These are phyloP conservation scores for Epizoanthus rinbou DNA, from an alignment of 92 coral and sea anemone genomes.

Conservation along the genomic window DNA sequence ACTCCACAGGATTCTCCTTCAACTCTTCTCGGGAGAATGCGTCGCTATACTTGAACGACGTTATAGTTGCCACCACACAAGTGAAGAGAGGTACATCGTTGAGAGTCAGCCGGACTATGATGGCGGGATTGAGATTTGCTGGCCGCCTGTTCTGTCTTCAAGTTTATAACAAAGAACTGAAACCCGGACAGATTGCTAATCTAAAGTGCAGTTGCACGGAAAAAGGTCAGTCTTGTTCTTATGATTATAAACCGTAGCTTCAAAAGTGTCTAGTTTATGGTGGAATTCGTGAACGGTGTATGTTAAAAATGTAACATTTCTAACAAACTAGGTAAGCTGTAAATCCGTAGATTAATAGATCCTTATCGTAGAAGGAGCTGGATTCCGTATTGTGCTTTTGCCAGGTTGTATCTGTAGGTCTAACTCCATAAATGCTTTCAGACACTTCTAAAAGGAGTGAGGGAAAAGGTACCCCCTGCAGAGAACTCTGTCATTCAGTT, in stretches of 20 bases:
- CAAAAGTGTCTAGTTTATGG: no score
- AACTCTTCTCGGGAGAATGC: slow-evolving; percentile 2
- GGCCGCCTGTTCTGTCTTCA: slow-evolving; percentile 31
- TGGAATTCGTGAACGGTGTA: no score
- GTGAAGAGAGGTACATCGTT: background rate
- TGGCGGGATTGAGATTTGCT: background rate
- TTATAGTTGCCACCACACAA: background rate
- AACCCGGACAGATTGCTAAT: background rate
- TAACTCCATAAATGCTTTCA: no score
- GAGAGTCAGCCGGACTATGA: background rate
- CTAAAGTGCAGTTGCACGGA: slow-evolving; percentile 25
- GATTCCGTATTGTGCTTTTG: no score
- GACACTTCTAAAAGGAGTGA: no score
- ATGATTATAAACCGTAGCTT: background rate
- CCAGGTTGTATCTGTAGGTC: no score
- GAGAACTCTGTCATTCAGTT: no score
- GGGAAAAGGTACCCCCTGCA: no score
- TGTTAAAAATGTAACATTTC: no score
- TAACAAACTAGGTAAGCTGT: no score
- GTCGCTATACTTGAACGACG: slow-evolving; percentile 2
- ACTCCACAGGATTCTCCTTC: slow-evolving; percentile 27
- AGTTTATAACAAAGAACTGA: slow-evolving; percentile 9
- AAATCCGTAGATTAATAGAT: no score
- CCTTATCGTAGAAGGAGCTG: no score
- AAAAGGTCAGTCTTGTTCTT: background rate